These are phyloP conservation scores for Proteles cristata DNA, from an alignment of 2,113 vertebrate genomes.

Conservation along the genomic window DNA sequence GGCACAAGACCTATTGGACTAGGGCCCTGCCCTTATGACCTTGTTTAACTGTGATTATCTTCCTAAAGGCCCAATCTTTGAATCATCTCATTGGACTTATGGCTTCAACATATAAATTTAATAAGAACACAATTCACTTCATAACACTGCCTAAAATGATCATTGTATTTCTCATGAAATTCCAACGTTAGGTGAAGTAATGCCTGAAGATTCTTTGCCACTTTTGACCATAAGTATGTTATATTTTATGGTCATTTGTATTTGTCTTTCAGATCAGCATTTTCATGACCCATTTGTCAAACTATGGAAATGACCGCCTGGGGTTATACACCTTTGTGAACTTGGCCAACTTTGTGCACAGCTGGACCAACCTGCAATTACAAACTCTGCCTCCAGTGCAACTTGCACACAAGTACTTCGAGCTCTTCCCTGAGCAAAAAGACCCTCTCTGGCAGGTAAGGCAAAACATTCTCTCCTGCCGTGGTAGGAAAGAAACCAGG, in stretches of 20 bases:
- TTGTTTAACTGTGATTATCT: background rate
- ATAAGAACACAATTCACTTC: background rate
- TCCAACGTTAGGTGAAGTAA: background rate
- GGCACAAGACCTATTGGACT: background rate
- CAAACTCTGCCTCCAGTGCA: constrained; percentile 94
- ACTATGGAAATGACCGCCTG: constrained; percentile 98
- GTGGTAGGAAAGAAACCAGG: background rate
- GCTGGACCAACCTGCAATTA: constrained; percentile 94
- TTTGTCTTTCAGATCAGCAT: constrained; percentile 94
- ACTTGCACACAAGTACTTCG: constrained; percentile 97
- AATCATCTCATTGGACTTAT: background rate
- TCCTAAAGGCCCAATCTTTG: background rate
- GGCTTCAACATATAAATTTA: background rate
- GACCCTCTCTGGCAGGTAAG: constrained; percentile 98
- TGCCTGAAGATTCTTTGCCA: background rate
- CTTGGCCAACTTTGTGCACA: constrained; percentile 94
- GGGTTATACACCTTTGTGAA: constrained; percentile 97
- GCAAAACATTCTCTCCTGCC: background rate
- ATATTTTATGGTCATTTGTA: constrained; percentile 27
- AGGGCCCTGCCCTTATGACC: background rate
- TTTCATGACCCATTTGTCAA: constrained; percentile 99
- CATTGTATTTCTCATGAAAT: background rate
- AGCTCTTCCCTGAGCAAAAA: constrained; percentile 96
- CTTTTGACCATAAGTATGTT: background rate
- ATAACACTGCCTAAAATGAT: background rate